These are phyloP conservation scores for Tetheella fluctuosa DNA, from an alignment of 2,888 invertebrate genomes.

Conservation along the genomic window DNA sequence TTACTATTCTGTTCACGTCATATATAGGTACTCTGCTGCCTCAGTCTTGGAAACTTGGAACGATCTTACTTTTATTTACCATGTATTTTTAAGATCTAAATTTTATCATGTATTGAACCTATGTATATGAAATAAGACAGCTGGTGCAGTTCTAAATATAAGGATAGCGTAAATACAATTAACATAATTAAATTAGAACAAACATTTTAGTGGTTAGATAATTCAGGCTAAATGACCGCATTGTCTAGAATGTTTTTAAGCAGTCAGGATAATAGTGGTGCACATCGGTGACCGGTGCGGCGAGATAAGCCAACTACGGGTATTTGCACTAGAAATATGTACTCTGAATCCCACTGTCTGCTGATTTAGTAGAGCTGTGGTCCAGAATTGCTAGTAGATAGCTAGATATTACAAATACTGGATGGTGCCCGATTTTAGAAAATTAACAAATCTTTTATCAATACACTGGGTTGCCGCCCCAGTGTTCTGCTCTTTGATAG, in stretches of 20 bases:
- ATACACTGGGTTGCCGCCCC: too few species aligned
- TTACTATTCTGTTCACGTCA: slow-evolving; percentile 9
- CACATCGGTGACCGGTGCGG: slow-evolving; percentile 1
- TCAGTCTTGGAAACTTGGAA: slow-evolving; percentile 6
- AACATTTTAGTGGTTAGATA: background rate
- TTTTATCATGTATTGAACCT: slow-evolving; percentile 1
- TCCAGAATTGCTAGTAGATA: slow-evolving; percentile 1
- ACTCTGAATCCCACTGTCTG: slow-evolving; percentile 14
- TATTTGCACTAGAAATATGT: slow-evolving; percentile 20
- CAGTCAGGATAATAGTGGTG: slow-evolving; percentile 6
- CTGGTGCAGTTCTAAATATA: background rate
- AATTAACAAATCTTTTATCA: background rate
- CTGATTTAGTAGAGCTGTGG: slow-evolving; percentile 7
- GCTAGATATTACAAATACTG: background rate
- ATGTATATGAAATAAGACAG: background rate
- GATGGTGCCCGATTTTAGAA: background rate
- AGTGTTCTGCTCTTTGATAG: too few species aligned
- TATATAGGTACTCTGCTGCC: background rate
- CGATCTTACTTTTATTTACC: slow-evolving; percentile 6
- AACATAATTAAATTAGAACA: background rate
- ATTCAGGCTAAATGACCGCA: slow-evolving; percentile 7
- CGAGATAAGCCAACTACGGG: slow-evolving; percentile 17
- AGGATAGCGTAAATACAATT: background rate
- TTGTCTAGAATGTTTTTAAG: slow-evolving; percentile 5
- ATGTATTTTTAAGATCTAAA: background rate